Evolutionary conservation across 1,140 invertebrate species (phyloP), one percentile per base, ranked within the genome.

Genomic region (Hormaphis cornu): DNA sequence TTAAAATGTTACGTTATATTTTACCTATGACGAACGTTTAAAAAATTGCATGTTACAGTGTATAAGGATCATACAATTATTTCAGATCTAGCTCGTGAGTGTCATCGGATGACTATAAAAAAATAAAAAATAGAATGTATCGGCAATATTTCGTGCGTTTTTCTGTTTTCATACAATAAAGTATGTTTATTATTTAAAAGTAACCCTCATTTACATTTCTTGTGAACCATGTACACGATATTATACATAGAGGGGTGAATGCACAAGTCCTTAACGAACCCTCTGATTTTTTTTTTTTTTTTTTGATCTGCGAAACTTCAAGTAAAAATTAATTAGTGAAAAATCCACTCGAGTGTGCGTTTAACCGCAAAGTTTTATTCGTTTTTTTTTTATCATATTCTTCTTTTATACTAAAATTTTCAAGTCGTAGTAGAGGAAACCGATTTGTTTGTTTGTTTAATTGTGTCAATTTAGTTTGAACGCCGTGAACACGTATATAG

Each of bases 291-390:
- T 30, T 46, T 63, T 30, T 18, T 63, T 12, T 63, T 30, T 61
- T 18, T 30, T 3, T 61, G 33, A 46, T 46, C 14, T 12, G 54
- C 18, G 16, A 30, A 44, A 63, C 58, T 58, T 58, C 22, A n/a
- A 58, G 35, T 37, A 44, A 46, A 30, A 63, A 63, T 63, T 46
- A 63, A 63, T 63, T 63, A 63, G 58, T 16, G 24, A 46, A 46
- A 28, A 46, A 46, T 46, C 18, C n/a, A 20, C 8, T 46, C 4
- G 58, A 28, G 3, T 7, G 37, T 28, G 37, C 37, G 22, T 33
- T 58, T 24, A 24, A 44, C 37, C 24, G 28, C 26, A 59, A 40
- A 40, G 14, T 8, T 8, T 8, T 8, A 40, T 40, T 14, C 7
- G n/a, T 63, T 28, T 10, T 28, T 42, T 46, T 53, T 20, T 46